These are phyloP conservation scores for Caretta caretta DNA, from an alignment of 2,113 vertebrate species.

Conservation along the genomic window DNA sequence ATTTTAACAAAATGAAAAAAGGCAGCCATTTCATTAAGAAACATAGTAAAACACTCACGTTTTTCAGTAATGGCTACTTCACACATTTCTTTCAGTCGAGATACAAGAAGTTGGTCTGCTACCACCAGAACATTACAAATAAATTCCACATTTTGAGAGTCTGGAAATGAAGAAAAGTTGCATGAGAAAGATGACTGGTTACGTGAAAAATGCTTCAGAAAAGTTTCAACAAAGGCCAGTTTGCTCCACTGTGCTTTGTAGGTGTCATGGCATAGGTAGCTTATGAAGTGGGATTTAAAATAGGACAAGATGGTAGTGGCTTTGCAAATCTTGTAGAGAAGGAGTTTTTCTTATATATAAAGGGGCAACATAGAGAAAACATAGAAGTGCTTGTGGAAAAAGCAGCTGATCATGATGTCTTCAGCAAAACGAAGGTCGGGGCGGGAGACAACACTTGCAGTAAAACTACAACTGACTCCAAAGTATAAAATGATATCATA, in stretches of 20 bases:
- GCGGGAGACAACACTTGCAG: neutral
- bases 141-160: constrained; percentile 93
- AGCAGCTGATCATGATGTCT: neutral
- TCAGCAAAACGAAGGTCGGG: neutral
- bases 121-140: constrained; percentile 93
- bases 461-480: neutral
- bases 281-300: neutral
- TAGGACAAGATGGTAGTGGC: neutral
- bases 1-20: neutral
- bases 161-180: constrained; percentile 73
- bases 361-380: neutral
- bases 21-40: neutral
- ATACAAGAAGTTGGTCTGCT: constrained; percentile 95
- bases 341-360: neutral
- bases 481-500: neutral
- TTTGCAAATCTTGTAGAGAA: neutral
- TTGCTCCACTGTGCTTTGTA: neutral
- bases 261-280: neutral
- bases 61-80: constrained; percentile 95
- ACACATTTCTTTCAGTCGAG: constrained; percentile 94
- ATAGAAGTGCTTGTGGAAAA: neutral
- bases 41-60: constrained; percentile 79
- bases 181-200: neutral
- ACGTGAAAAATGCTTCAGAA: neutral
- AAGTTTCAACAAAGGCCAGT: neutral